Conservation (phyloP, 2,797 vertebrate genomes). For the Eupleurogrammus muticus region DNA sequence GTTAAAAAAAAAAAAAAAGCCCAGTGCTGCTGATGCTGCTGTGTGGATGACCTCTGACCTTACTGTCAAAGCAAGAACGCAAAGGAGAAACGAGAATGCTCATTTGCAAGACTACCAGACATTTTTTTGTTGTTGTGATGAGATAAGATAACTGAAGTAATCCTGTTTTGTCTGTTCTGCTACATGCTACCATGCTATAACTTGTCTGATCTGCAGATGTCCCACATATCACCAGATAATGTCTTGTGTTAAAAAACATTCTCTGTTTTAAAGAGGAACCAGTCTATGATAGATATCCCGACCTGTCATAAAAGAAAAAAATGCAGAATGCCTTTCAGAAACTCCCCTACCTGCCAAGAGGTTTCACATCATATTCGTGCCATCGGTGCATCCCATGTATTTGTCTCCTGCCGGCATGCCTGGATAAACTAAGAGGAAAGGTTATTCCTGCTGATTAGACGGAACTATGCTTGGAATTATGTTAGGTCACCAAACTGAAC, state of each 20-base stretch:
- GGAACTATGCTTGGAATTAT: too few species aligned
- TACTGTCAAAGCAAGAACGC: constrained; percentile 11
- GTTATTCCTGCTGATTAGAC: background rate
- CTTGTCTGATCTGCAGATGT: constrained; percentile 4
- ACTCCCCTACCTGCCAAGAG: too few species aligned
- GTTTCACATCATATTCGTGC: too few species aligned
- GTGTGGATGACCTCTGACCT: constrained; percentile 14
- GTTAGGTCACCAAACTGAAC: background rate
- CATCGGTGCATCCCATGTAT: too few species aligned
- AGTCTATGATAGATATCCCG: background rate
- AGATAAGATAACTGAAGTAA: background rate
- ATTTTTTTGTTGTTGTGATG: background rate
- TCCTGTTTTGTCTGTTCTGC: background rate
- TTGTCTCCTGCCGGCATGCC: too few species aligned
- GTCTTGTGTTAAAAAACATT: background rate
- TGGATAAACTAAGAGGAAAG: constrained; percentile 9
- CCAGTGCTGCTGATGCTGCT: background rate
- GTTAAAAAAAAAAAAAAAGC: constrained; percentile 2
- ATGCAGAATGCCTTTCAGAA: background rate
- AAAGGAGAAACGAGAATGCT: background rate
- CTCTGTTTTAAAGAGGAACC: background rate
- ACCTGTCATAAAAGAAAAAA: background rate
- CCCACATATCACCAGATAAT: background rate
- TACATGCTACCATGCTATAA: background rate
- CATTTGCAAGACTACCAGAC: background rate